Conservation (phyloP, 2,113 vertebrate genomes). For the Perca fluviatilis region DNA sequence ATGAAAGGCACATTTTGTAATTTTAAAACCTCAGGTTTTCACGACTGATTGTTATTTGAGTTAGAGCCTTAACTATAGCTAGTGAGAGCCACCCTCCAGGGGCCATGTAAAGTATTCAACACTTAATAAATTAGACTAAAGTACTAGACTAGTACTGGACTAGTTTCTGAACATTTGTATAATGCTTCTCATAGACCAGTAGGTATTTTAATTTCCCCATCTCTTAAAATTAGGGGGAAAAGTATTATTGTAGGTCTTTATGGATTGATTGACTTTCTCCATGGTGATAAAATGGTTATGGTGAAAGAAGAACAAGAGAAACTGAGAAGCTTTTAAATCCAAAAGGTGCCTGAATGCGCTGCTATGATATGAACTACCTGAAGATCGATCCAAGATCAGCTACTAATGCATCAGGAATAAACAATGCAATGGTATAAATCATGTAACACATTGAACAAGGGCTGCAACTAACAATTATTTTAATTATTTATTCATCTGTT, state of each 20-base stretch:
- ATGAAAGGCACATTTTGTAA: conserved; percentile 22
- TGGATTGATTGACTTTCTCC: background rate
- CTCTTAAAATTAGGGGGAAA: background rate
- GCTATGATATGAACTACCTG: too few relatives aligned
- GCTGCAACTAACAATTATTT: background rate
- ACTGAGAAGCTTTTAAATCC: background rate
- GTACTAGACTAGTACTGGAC: too few relatives aligned
- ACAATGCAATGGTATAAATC: background rate
- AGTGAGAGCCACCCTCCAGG: conserved; percentile 3
- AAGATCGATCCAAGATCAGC: background rate
- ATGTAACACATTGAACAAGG: background rate
- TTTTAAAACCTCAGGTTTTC: conserved; percentile 27
- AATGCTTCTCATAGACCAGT: background rate
- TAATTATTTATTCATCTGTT: too few relatives aligned
- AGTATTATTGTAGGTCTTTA: background rate
- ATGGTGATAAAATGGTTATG: background rate
- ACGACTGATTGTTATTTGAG: conserved; percentile 19
- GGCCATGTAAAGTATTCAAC: background rate
- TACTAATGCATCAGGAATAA: background rate
- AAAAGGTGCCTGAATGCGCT: background rate
- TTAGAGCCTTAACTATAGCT: conserved; percentile 3
- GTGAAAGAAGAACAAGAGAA: background rate
- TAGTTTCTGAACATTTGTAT: background rate
- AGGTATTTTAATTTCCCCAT: background rate
- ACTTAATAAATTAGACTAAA: background rate